Evolutionary conservation across 1,140 invertebrate species (phyloP).

Genomic region (Lethocerus indicus): DNA sequence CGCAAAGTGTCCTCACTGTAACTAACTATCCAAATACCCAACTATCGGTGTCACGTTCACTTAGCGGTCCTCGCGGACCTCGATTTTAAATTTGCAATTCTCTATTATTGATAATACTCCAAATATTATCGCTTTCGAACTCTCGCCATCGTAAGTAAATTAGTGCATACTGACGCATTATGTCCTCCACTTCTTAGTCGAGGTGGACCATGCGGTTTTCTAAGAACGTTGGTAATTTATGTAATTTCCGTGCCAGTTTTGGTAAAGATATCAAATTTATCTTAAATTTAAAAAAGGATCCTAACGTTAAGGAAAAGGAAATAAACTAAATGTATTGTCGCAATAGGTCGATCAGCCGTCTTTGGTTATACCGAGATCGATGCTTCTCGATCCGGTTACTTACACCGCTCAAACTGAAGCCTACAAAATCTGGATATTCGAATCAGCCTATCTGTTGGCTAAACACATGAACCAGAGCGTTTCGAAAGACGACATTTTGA

Average conservation of each 20-base stretch:
- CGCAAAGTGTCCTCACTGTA: slow-evolving; percentile 19
- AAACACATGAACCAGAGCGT: slow-evolving; percentile 6
- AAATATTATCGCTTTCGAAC: too few relatives aligned
- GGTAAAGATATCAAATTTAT: neutral
- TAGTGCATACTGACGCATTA: too few relatives aligned
- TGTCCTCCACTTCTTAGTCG: too few relatives aligned
- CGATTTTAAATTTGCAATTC: too few relatives aligned
- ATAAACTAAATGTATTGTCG: neutral
- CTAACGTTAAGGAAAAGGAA: neutral
- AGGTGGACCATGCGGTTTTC: too few relatives aligned
- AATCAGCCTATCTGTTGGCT: slow-evolving; percentile 19
- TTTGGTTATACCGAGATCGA: slow-evolving; percentile 32
- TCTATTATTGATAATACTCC: too few relatives aligned
- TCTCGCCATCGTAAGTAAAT: too few relatives aligned
- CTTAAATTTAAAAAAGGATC: neutral
- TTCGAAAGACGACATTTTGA: slow-evolving; percentile 20
- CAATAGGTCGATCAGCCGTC: slow-evolving; percentile 33
- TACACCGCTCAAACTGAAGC: slow-evolving; percentile 26
- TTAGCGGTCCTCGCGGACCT: too few relatives aligned
- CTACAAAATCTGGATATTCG: slow-evolving; percentile 29
- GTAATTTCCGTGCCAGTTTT: neutral
- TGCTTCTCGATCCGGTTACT: slow-evolving; percentile 25
- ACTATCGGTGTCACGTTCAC: too few relatives aligned
- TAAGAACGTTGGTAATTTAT: too few relatives aligned
- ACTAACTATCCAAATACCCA: too few relatives aligned